Base-by-base conservation (phyloP, 2,113 vertebrate species). In the Xenotilapia leptura region DNA sequence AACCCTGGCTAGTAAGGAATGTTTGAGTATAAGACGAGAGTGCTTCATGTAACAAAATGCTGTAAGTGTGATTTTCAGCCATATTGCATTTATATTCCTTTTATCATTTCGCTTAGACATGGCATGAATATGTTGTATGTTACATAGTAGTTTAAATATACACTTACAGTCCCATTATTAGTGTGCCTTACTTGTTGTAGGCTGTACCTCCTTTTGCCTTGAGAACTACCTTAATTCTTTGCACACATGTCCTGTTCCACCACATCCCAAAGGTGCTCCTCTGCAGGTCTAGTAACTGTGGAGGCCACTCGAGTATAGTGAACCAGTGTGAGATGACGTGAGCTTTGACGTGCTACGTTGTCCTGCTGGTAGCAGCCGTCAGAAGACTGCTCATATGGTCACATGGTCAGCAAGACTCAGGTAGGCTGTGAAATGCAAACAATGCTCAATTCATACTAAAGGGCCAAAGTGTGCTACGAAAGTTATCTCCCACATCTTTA, bases 261-360 rank as follows among this genome's bases (percentile, higher is more conserved):
- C 65, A 73, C 65, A 73, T 73, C 65, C 38, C 68, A 73, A 45
- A 73, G 21, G 40, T 15, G 40, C 38, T 73, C 21, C 8, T 5
- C 21, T 26, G 40, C 13, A 73, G 21, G 9, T 45, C 40, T 73
- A 42, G 40, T 73, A 26, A 73, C 38, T 26, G 12, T 70, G 21
- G 65, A 45, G 21, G 38, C n/a, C 38, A 42, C 23, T 11, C 26
- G 13, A 45, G 21, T 73, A 2, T 42, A 45, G 5, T 45, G 65
- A 42, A 73, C 13, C 68, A 26, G 68, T 73, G 38, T 73, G 65
- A 6, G 21, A 73, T 26, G 38, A 73, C 0, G n/a, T 70, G 38
- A 42, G 38, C 38, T 42, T 70, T 42, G 65, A 42, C 1, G 5
- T 73, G 68, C 2, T 73, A 26, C 0, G 0, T 45, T 73, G 2